phyloP scores from a whole-genome alignment of 2,113 vertebrate genomes.

The Dryoscopus gambensis region DNA sequence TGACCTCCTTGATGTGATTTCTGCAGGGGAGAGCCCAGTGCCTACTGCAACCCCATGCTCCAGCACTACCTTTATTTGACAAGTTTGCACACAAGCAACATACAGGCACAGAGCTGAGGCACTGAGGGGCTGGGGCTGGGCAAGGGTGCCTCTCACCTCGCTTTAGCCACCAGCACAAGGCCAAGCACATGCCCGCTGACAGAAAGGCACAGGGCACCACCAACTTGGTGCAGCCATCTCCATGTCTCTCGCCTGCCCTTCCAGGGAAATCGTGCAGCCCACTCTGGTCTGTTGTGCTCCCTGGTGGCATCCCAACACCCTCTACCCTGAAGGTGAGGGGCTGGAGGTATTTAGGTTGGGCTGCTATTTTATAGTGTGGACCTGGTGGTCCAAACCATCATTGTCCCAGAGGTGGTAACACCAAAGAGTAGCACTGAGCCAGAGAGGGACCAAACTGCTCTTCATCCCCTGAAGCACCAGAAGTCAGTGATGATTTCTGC shows the following conservation, averaged over 20 bases:
- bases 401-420: not conserved
- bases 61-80: not conserved
- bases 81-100: not conserved
- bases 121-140: not conserved
- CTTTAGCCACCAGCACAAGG: not conserved
- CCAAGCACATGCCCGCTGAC: accelerated
- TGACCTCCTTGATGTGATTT: not conserved
- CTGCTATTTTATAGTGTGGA: not conserved
- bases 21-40: not conserved
- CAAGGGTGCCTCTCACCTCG: not conserved
- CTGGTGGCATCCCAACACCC: not conserved
- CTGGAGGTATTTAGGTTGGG: not conserved
- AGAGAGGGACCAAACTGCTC: not conserved
- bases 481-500: not conserved
- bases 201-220: not conserved
- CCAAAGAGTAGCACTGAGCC: not conserved
- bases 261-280: not conserved
- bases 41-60: accelerated
- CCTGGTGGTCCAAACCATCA: not conserved
- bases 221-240: not conserved
- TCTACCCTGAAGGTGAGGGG: not conserved
- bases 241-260: not conserved
- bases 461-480: not conserved
- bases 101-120: not conserved
- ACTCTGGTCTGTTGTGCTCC: not conserved